Base-by-base conservation (phyloP, 2,113 vertebrate genomes). In the Crocuta crocuta region DNA sequence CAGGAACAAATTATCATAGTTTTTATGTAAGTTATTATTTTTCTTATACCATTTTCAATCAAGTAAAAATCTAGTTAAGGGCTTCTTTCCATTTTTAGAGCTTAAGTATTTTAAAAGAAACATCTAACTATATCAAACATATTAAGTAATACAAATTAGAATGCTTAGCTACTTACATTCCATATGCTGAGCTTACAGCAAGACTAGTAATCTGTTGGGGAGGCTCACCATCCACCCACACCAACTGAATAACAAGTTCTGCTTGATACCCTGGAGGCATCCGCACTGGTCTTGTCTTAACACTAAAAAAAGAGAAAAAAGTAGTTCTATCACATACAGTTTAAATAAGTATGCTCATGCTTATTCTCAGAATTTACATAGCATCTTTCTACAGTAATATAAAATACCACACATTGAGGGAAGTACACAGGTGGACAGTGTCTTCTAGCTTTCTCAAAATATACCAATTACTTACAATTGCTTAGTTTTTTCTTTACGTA, bases 211-310 rank as follows among this genome's bases (percentile, higher is more conserved):
- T 99, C 98, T 99, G 99, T 35, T 99, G 99, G 28, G 99, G 99
- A 93, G 99, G 99, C 65, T 99, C 99, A 92, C 99, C 99, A 88
- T 99, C 99, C 33, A 99, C 99, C 99, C 99, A 99, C 73, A 99
- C 99, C 98, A 99, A 92, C 98, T 99, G 99, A 97, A 99, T 99
- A 88, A 99, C 99, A 61, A 99, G 99, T 93, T 99, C 99, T 50
- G 99, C 99, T 98, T 99, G 99, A 99, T 99, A 99, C 6, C 99
- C 99, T 33, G 99, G 99, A 76, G 99, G 99, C 98, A 99, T 99
- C 94, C 99, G 98, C n/a, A 99, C 99, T 61, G 99, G 98, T 35
- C 99, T 99, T 66, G 99, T 99, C 98, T 99, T 99, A 97, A 99
- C 99, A 17, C 99, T 99, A 94, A 63, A 94, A 95, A 31, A 97